A percentile compares a stretch with the other conserved stretches of the same genome.
Conservation (phyloP, 1,140 invertebrate genomes). For the Caerostris extrusa region DNA sequence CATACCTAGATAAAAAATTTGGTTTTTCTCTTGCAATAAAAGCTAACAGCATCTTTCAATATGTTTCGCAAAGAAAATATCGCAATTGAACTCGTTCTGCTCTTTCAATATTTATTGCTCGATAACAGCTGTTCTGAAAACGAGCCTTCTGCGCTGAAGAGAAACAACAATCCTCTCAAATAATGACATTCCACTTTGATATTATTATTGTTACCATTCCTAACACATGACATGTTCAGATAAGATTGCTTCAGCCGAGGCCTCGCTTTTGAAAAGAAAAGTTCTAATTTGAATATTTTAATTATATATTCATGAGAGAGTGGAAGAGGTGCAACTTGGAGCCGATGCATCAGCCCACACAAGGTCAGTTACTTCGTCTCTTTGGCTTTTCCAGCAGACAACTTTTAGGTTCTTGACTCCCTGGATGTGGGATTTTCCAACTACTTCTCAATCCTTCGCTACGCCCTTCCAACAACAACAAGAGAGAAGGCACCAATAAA, state of each 20-base stretch:
- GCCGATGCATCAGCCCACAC: slow-evolving; percentile 48
- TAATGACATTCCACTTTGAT: neutral
- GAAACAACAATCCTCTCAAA: neutral
- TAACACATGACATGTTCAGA: slow-evolving; percentile 11
- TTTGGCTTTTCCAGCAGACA: slow-evolving; percentile 26
- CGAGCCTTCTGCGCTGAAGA: neutral
- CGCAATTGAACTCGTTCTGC: neutral
- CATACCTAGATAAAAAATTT: neutral
- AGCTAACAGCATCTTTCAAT: neutral
- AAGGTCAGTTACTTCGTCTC: slow-evolving; percentile 30
- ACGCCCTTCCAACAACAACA: slow-evolving; percentile 24
- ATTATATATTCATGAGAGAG: slow-evolving; percentile 44
- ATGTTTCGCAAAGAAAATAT: neutral
- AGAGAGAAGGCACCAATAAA: neutral
- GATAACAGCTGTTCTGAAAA: neutral
- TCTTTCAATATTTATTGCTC: neutral
- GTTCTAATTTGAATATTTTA: slow-evolving; percentile 40
- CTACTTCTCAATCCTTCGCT: slow-evolving; percentile 24
- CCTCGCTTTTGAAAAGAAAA: slow-evolving; percentile 4
- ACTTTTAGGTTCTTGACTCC: slow-evolving; percentile 46
- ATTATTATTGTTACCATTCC: slow-evolving; percentile 25
- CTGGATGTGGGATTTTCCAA: slow-evolving; percentile 35
- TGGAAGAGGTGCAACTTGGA: slow-evolving; percentile 34
- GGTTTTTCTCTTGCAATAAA: neutral
- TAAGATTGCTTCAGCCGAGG: neutral